Evolutionary conservation across 35 echinoderm and acorn worm species (phyloP).

Genomic region (Patiria miniata): DNA sequence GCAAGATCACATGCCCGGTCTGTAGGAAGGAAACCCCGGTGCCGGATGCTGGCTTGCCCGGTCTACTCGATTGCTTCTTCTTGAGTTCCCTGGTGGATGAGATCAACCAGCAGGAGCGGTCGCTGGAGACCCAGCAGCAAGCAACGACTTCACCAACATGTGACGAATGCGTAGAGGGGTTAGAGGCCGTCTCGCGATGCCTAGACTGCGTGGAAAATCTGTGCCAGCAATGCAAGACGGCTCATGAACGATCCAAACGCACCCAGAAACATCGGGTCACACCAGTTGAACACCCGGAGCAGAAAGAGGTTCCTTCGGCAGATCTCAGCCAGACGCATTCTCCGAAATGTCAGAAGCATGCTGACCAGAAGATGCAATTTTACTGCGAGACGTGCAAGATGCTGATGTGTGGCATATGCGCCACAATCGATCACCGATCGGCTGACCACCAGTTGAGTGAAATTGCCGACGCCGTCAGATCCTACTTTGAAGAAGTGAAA

Average conservation of each 20-base stretch:
- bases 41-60: neutral
- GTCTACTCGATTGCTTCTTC: neutral
- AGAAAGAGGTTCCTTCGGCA: neutral
- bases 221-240: neutral
- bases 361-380: neutral
- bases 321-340: neutral
- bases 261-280: neutral
- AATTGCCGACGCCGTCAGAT: neutral
- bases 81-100: neutral
- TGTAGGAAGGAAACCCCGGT: neutral
- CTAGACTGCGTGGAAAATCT: neutral
- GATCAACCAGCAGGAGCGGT: neutral
- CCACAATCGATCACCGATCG: neutral
- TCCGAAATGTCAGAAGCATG: neutral
- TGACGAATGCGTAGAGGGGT: neutral
- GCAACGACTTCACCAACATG: neutral
- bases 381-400: neutral
- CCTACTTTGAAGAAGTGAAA: neutral
- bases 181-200: neutral
- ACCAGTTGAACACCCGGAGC: neutral
- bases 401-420: neutral
- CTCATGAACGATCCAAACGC: neutral
- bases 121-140: neutral
- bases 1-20: neutral
- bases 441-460: neutral